These are phyloP conservation scores for Hyles lineata DNA, from an alignment of 2,888 invertebrate genomes.

Conservation along the genomic window DNA sequence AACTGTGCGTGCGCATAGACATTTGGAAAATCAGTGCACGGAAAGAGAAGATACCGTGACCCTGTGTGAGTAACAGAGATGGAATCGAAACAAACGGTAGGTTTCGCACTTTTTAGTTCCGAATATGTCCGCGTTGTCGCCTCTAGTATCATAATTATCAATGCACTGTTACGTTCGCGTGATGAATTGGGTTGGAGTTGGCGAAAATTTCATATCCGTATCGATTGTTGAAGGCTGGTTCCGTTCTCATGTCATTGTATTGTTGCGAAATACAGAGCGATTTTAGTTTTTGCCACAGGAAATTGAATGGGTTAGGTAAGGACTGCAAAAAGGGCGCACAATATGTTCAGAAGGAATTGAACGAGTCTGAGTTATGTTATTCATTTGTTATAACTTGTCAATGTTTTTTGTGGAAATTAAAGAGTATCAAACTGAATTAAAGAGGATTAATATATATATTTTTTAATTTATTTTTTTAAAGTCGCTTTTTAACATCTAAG, in stretches of 20 bases:
- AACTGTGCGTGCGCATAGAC: too few species aligned
- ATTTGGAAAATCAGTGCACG: too few species aligned
- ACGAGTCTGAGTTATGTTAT: background rate
- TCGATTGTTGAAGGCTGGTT: constrained; percentile 19
- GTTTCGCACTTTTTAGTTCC: too few species aligned
- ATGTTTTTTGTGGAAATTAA: background rate
- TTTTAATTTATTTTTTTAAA: too few species aligned
- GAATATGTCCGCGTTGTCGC: too few species aligned
- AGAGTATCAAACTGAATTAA: too few species aligned
- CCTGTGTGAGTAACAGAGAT: too few species aligned
- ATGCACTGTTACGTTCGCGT: background rate
- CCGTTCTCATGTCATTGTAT: constrained; percentile 25
- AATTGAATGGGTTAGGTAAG: constrained; percentile 20
- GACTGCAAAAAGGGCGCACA: constrained; percentile 15
- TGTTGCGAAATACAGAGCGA: constrained; percentile 23
- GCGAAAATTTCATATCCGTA: constrained; percentile 22
- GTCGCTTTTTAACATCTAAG: too few species aligned
- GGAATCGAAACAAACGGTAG: too few species aligned
- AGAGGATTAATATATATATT: too few species aligned
- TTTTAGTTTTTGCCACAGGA: background rate
- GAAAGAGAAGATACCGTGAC: too few species aligned
- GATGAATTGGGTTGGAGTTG: background rate
- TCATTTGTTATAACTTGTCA: background rate
- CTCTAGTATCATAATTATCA: too few species aligned
- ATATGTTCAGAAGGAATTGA: background rate